Base-by-base conservation (phyloP, 2,797 vertebrate species). In the Coregonus ussuriensis region DNA sequence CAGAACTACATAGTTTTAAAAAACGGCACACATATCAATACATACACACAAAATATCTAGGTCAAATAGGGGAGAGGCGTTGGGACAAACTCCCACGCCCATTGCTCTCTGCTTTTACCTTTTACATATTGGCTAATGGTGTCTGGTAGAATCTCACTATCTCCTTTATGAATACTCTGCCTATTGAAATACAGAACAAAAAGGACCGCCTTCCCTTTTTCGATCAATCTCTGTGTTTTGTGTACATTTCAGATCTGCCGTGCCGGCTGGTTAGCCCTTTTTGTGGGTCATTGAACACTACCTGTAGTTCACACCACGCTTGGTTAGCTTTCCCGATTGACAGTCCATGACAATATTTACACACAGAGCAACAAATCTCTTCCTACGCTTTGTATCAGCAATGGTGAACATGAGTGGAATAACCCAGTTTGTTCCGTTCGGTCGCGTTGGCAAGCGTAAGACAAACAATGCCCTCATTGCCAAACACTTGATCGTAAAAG, bases 401-500 rank as follows among this genome's bases (percentile, higher is more conserved):
- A 72, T n/a, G 71, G 78, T 82, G 84, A 89, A 82, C 47, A 65
- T 77, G 79, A 88, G 85, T 81, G 87, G 87, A 91, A 93, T 92
- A 91, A 91, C 78, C 80, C 51, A 3, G 88, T 93, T 93, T 86
- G 82, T 87, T 84, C 87, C 74, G 76, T 83, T 83, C 79, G 68
- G 74, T 85, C 78, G 80, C 79, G 74, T 82, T 56, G 70, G 81
- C 79, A 82, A 77, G 53, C 77, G 75, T 85, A 91, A 90, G 75
- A 85, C 89, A 93, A 92, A 93, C 89, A 90, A 78, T 51, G 69
- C 53, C 82, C 82, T 84, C 82, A 83, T 84, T 83, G 86, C 82
- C 80, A 86, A 87, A 89, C 85, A 85, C 80, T 76, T 80, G 79
- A 86, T 90, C 75, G 75, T 76, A 75, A 84, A 72, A 77, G 71